These are phyloP conservation scores for Sialis fuliginosa DNA, from an alignment of 2,888 invertebrate species.

Conservation along the genomic window DNA sequence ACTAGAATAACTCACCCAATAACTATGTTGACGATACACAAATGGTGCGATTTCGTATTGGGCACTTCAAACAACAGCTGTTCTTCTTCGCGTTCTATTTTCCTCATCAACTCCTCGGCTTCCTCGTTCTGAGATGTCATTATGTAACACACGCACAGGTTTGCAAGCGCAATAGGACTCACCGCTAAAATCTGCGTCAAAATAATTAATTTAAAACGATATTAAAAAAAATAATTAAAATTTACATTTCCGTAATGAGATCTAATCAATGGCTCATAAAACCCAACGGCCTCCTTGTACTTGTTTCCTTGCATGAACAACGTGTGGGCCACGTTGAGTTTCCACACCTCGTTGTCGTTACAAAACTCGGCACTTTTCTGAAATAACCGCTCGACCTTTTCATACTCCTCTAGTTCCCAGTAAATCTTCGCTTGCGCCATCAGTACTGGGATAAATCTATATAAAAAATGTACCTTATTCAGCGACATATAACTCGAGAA, in stretches of 20 bases:
- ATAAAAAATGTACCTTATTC: constrained; percentile 8
- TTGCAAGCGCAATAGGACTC: constrained; percentile 95
- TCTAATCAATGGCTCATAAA: constrained; percentile 94
- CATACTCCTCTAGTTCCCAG: constrained; percentile 93
- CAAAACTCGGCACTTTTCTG: constrained; percentile 96
- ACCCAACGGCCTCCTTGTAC: constrained; percentile 93
- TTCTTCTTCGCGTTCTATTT: constrained; percentile 97
- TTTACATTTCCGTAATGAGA: constrained; percentile 75
- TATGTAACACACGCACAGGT: constrained; percentile 96
- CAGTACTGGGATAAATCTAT: constrained; percentile 85
- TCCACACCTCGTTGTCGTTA: constrained; percentile 93
- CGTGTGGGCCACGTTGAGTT: constrained; percentile 95
- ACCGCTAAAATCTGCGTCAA: constrained; percentile 61
- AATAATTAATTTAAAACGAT: background rate
- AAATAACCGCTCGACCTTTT: constrained; percentile 92
- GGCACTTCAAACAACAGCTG: constrained; percentile 80
- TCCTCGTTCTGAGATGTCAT: constrained; percentile 99
- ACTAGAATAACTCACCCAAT: constrained; percentile 50
- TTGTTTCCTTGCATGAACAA: constrained; percentile 99
- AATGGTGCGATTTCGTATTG: constrained; percentile 83
- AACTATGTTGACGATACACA: constrained; percentile 96
- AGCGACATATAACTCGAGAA: constrained; percentile 15
- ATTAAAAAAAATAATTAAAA: constrained; percentile 1
- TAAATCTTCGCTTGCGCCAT: constrained; percentile 99
- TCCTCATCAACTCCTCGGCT: constrained; percentile 95